phyloP scores from a whole-genome alignment of 1,140 invertebrate species.

The Andrena cerasifolii region DNA sequence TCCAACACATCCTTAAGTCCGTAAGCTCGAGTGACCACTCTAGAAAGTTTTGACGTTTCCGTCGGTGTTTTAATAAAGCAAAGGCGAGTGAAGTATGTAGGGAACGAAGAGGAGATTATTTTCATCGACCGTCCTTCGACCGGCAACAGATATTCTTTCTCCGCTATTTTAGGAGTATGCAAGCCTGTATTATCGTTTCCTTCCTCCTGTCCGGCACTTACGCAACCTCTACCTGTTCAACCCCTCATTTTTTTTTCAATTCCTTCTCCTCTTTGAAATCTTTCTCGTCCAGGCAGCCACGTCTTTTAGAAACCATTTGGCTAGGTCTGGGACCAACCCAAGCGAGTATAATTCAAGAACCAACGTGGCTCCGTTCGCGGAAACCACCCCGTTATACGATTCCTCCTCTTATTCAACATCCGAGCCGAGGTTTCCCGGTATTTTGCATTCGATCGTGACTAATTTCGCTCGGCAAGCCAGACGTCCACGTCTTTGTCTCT shows the following conservation, averaged over 20 bases:
- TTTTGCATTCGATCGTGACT: constrained; percentile 51
- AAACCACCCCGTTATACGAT: constrained; percentile 53
- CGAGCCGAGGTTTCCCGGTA: constrained; percentile 20
- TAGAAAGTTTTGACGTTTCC: no score
- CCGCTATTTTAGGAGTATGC: not conserved
- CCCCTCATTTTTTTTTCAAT: constrained; percentile 68
- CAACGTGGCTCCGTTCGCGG: constrained; percentile 44
- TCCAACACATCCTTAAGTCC: no score
- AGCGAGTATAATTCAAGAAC: constrained; percentile 64
- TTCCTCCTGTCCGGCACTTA: constrained; percentile 29
- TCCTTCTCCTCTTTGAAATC: constrained; percentile 58
- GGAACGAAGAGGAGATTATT: no score
- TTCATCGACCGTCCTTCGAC: not conserved
- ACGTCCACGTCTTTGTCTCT: constrained; percentile 10
- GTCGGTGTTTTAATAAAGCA: no score
- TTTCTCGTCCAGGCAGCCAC: constrained; percentile 49
- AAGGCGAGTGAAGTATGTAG: no score
- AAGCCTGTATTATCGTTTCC: constrained; percentile 5
- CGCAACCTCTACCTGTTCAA: constrained; percentile 59
- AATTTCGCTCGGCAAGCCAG: constrained; percentile 20
- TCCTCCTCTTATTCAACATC: constrained; percentile 48
- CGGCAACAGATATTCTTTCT: not conserved
- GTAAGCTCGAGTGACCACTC: no score
- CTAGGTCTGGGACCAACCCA: constrained; percentile 60
- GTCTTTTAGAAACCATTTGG: constrained; percentile 72